Evolutionary conservation across 2,797 vertebrate genomes (phyloP).

Genomic region (Mormyrus hasselquistii): DNA sequence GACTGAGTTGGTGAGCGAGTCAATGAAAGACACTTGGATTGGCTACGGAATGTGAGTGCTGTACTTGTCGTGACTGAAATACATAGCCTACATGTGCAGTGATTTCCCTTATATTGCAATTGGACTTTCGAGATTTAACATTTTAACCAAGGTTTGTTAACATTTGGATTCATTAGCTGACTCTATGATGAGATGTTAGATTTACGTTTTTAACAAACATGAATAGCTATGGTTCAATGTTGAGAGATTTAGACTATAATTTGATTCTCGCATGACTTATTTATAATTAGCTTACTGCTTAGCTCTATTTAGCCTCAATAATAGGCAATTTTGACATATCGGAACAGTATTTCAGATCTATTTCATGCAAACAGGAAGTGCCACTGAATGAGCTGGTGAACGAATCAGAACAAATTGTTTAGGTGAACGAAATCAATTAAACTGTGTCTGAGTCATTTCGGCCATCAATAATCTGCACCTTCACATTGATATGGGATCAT

Average conservation of each 20-base stretch:
- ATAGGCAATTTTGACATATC: neutral
- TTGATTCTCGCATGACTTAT: neutral
- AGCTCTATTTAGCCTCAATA: neutral
- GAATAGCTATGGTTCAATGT: neutral
- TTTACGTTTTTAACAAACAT: neutral
- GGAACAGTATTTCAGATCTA: neutral
- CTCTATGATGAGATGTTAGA: neutral
- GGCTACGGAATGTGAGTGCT: neutral
- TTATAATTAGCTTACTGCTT: neutral
- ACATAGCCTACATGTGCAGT: neutral
- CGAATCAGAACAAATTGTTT: neutral
- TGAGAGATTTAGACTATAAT: neutral
- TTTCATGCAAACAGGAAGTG: neutral
- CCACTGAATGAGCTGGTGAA: neutral
- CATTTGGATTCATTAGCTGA: neutral
- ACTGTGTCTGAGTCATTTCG: too few species aligned
- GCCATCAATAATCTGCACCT: too few species aligned
- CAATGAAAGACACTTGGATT: neutral
- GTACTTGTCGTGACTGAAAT: neutral
- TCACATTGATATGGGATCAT: too few species aligned
- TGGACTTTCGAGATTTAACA: neutral
- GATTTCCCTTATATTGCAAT: neutral
- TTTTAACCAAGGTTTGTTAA: neutral
- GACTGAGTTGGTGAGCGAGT: neutral
- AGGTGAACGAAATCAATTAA: too few species aligned